Percentiles rank a stretch among this genome's conserved stretches.
Conservation (phyloP, 2,888 invertebrate species). For the Exephanes ischioxanthus region DNA sequence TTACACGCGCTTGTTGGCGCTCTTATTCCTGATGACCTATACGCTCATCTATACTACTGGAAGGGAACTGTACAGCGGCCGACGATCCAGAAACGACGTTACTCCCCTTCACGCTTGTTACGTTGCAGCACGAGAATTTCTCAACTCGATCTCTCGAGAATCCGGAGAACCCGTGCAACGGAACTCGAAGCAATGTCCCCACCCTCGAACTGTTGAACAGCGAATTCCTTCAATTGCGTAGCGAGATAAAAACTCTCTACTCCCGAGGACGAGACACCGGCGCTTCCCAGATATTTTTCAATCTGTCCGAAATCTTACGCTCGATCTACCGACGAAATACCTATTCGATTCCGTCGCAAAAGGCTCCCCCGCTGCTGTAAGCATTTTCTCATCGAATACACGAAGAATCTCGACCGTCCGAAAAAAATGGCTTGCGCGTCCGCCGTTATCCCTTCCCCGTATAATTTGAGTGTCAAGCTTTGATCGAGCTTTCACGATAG, state of each 20-base stretch:
- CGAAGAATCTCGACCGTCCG: neutral
- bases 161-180: neutral
- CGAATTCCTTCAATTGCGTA: slow-evolving; percentile 3
- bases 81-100: neutral
- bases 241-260: neutral
- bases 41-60: neutral
- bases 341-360: neutral
- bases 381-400: neutral
- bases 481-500: slow-evolving; percentile 6
- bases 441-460: neutral
- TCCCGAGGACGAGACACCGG: neutral
- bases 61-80: neutral
- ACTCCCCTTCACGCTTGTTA: neutral
- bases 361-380: neutral
- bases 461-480: neutral
- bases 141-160: neutral
- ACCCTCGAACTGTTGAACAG: neutral
- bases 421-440: neutral
- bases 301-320: slow-evolving; percentile 13
- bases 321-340: slow-evolving; percentile 6
- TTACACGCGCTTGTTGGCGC: neutral
- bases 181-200: neutral
- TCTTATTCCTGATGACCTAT: neutral
- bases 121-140: neutral
- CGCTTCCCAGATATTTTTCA: slow-evolving; percentile 6